Conservation (phyloP, 2,888 invertebrate species). For the Nudaria mundana region DNA sequence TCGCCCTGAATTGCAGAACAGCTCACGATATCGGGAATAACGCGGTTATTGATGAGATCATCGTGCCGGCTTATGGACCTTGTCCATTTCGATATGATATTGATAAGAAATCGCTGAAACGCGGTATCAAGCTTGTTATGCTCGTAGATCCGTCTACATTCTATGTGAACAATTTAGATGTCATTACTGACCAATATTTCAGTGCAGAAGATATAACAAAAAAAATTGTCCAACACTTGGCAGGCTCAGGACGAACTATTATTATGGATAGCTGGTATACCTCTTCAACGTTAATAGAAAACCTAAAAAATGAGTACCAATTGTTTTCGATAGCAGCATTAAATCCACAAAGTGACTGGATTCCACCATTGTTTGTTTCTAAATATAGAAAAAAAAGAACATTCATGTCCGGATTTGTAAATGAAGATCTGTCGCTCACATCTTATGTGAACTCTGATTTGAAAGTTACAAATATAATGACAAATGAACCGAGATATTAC, state of each 20-base stretch:
- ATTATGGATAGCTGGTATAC: slow-evolving; percentile 68
- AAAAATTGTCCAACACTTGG: slow-evolving; percentile 62
- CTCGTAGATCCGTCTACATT: slow-evolving; percentile 66
- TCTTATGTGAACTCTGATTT: slow-evolving; percentile 56
- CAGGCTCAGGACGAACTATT: slow-evolving; percentile 54
- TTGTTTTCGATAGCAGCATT: slow-evolving; percentile 58
- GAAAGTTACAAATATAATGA: slow-evolving; percentile 57
- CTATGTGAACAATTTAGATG: slow-evolving; percentile 67
- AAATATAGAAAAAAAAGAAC: slow-evolving; percentile 48
- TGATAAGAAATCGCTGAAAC: slow-evolving; percentile 55
- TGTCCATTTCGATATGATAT: slow-evolving; percentile 70
- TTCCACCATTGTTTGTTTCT: slow-evolving; percentile 63
- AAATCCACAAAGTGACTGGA: slow-evolving; percentile 51
- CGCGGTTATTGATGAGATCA: slow-evolving; percentile 67
- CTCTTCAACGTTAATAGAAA: slow-evolving; percentile 48
- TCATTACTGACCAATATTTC: slow-evolving; percentile 64
- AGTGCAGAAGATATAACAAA: slow-evolving; percentile 53
- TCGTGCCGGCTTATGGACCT: slow-evolving; percentile 66
- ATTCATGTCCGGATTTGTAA: slow-evolving; percentile 59
- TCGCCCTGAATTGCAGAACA: slow-evolving; percentile 68
- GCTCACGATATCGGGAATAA: slow-evolving; percentile 52
- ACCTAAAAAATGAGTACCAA: slow-evolving; percentile 49
- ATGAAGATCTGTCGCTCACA: slow-evolving; percentile 51
- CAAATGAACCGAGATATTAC: slow-evolving; percentile 62
- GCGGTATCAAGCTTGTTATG: slow-evolving; percentile 65